Percentiles rank a stretch among this genome's conserved stretches.
Conservation (phyloP, 2,113 vertebrate genomes). For the Cryptotis parvus region DNA sequence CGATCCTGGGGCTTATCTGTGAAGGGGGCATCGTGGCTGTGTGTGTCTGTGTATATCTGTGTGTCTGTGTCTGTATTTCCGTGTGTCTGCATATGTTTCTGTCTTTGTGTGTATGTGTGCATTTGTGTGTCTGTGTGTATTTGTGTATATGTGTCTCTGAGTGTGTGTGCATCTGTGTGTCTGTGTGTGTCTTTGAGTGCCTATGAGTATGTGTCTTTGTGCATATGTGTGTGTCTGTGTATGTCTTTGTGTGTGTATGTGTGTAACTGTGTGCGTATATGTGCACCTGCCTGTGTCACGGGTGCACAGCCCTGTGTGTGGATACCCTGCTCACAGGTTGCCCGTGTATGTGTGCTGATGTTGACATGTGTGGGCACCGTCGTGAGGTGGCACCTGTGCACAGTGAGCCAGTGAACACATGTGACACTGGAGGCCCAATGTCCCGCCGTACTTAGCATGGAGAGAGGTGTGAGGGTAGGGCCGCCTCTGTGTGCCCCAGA, state of each 20-base stretch:
- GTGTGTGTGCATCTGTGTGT: neutral
- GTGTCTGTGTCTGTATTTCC: too few relatives aligned
- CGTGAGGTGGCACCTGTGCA: too few relatives aligned
- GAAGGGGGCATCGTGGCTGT: too few relatives aligned
- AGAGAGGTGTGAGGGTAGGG: neutral
- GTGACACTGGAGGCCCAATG: neutral
- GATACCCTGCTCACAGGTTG: neutral
- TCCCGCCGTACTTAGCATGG: neutral
- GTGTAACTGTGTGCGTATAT: neutral
- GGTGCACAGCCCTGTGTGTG: too few relatives aligned
- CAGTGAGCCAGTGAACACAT: neutral
- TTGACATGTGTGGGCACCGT: neutral
- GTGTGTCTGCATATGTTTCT: too few relatives aligned
- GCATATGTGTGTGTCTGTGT: neutral
- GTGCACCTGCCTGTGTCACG: too few relatives aligned
- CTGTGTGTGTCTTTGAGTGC: neutral
- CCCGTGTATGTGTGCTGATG: neutral
- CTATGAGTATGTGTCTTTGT: neutral
- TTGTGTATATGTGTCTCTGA: neutral
- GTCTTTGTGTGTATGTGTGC: too few relatives aligned
- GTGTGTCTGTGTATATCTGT: too few relatives aligned
- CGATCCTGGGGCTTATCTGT: fast-evolving
- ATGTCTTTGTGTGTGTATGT: neutral
- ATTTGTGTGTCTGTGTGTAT: too few relatives aligned
- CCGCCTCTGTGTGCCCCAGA: neutral